Evolutionary conservation across 2,888 invertebrate genomes (phyloP).

Genomic region (Eulithis prunata): DNA sequence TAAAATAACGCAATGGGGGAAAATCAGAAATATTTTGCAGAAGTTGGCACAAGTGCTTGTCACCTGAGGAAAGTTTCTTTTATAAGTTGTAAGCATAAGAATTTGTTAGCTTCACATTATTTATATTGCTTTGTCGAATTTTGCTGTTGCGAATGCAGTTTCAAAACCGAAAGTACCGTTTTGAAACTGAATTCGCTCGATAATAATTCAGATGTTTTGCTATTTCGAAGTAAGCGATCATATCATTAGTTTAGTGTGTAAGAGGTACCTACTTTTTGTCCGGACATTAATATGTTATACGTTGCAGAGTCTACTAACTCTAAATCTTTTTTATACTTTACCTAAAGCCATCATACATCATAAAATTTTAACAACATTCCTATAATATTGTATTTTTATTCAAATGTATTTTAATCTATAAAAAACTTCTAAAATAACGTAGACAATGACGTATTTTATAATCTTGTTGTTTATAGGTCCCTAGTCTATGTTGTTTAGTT

Average conservation of each 20-base stretch:
- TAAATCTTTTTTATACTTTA: neutral
- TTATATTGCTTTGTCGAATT: constrained; percentile 21
- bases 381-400: neutral
- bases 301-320: neutral
- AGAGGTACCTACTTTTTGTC: constrained; percentile 39
- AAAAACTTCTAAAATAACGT: neutral
- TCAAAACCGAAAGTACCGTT: constrained; percentile 18
- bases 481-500: constrained; percentile 15
- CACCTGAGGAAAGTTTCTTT: constrained; percentile 43
- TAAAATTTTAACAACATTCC: neutral
- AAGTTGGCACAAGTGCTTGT: constrained; percentile 42
- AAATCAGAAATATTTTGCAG: constrained; percentile 40
- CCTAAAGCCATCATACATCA: neutral
- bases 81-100: constrained; percentile 49
- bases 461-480: neutral
- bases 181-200: constrained; percentile 26
- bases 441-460: neutral
- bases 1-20: constrained; percentile 46
- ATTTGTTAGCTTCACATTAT: constrained; percentile 39
- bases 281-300: constrained; percentile 18
- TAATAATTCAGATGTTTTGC: constrained; percentile 41
- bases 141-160: too few species aligned
- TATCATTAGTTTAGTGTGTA: constrained; percentile 67
- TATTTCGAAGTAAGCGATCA: constrained; percentile 62
- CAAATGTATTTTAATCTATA: neutral